Base-by-base conservation (phyloP, 2,888 invertebrate species). In the Epirrhoe tristata region DNA sequence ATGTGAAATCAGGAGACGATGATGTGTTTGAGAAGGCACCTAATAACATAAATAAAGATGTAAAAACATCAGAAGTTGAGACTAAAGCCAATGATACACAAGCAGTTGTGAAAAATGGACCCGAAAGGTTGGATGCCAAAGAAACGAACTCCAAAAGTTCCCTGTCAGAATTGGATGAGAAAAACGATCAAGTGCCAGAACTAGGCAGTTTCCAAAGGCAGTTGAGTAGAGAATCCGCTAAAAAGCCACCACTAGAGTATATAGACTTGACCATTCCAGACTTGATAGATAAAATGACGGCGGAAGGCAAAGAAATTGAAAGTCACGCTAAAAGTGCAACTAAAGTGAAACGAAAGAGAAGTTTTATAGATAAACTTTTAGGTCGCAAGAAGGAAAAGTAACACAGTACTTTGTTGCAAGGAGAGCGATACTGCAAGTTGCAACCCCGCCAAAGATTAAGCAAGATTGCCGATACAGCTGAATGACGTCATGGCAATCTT, bases 321-420 rank as follows among this genome's bases (percentile, higher is more conserved):
- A 85, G 77, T 62, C 81, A 86, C 64, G 84, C 80, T 63, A 86
- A 83, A 65, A 81, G 79, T 54, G 78, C 80, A 17, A 91, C 87
- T 71, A 93, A 93, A 77, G 88, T 93, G 6, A 93, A 93, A 77
- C 83, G 92, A 79, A 93, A 92, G 88, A 82, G 93, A 69, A 93
- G 93, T 84, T 93, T 93, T 77, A 74, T 93, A 64, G 93, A 93
- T 74, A 93, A 93, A 80, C 84, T 93, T 54, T 80, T 93, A 71
- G 92, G 93, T 63, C 88, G 93, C 71, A 93, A 93, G 72, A 88
- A 88, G 83, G 87, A 86, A 77, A 87, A 85, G 73, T 85, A 83
- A 77, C 73, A 57, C 78, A 74, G 78, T 75, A 73, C 63, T 24
- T 24, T 77, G 77, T 16, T 52, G 63, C 46, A 59, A 63, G 56